These are phyloP conservation scores for Phocoena phocoena DNA, from an alignment of 2,113 vertebrate genomes.

Conservation along the genomic window DNA sequence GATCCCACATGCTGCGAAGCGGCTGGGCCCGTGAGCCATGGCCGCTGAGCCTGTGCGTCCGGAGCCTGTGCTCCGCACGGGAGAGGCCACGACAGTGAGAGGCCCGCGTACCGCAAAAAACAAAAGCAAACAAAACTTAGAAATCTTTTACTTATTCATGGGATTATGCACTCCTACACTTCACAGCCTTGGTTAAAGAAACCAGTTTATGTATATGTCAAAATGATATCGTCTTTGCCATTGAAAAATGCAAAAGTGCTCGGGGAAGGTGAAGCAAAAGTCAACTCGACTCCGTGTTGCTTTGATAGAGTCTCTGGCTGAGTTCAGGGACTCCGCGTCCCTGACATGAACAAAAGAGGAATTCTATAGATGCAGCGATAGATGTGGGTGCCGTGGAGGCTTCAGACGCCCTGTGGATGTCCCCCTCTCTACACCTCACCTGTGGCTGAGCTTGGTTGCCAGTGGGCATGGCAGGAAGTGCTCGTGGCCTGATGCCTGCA, in stretches of 20 bases:
- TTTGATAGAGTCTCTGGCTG: background rate
- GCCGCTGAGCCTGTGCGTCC: no score
- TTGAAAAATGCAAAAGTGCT: background rate
- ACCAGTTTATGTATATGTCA: background rate
- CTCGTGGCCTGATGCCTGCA: no score
- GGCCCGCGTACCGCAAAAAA: no score
- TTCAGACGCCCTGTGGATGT: background rate
- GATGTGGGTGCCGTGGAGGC: background rate
- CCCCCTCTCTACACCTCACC: rapidly evolving
- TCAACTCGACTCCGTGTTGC: background rate
- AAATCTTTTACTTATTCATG: background rate
- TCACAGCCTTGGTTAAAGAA: background rate
- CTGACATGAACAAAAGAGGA: background rate
- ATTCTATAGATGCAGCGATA: background rate
- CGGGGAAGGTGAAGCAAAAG: background rate
- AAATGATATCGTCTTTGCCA: background rate
- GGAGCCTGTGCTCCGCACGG: no score
- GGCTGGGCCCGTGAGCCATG: no score
- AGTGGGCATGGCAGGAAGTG: rapidly evolving
- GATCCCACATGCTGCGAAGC: no score
- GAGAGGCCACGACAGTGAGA: no score
- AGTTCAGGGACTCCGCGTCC: background rate
- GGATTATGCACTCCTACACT: background rate
- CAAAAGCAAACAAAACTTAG: background rate
- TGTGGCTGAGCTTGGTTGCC: background rate